Conservation (phyloP, 2,888 invertebrate species). For the Parnassius glacialis region DNA sequence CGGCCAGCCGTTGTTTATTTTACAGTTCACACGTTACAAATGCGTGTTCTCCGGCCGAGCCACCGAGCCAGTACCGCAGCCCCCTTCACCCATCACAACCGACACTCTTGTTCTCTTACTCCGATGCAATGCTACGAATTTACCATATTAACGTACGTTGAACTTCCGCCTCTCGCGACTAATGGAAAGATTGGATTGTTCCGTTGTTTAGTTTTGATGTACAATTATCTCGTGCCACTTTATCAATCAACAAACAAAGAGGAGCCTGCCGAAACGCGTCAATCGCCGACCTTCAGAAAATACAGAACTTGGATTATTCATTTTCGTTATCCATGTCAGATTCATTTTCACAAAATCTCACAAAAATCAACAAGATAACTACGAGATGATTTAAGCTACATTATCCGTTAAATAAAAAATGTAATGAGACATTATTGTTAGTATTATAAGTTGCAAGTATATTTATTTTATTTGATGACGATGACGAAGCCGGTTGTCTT, state of each 20-base stretch:
- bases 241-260: conserved; percentile 9
- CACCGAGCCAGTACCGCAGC: not conserved
- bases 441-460: too few species aligned
- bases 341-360: too few species aligned
- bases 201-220: conserved; percentile 20
- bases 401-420: too few species aligned
- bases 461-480: too few species aligned
- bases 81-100: not conserved
- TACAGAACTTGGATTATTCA: too few species aligned
- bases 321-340: too few species aligned
- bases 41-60: too few species aligned
- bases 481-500: too few species aligned
- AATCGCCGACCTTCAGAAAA: not conserved
- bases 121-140: conserved; percentile 1
- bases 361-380: too few species aligned
- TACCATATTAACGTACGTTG: conserved; percentile 30
- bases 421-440: too few species aligned
- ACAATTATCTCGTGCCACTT: conserved; percentile 16
- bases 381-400: too few species aligned
- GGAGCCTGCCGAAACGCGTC: not conserved
- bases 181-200: conserved; percentile 28
- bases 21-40: not conserved
- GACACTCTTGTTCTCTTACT: not conserved
- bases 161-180: conserved; percentile 33
- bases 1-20: too few species aligned